Evolutionary conservation across 2,888 invertebrate species (phyloP).

Genomic region (Dichetophora obliterata): DNA sequence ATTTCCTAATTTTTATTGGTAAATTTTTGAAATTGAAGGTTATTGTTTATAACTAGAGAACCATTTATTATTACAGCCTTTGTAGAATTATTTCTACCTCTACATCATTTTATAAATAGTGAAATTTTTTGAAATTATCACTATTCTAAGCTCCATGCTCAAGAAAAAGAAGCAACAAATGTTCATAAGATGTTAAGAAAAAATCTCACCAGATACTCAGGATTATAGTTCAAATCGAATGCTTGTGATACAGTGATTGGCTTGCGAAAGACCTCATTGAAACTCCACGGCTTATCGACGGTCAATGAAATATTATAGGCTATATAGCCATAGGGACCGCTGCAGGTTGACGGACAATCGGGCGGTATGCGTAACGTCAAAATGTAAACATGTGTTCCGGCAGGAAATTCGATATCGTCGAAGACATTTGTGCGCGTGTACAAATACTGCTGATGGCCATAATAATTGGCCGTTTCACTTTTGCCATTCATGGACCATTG

Average conservation of each 20-base stretch:
- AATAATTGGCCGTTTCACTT: constrained; percentile 60
- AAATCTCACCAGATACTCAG: constrained; percentile 75
- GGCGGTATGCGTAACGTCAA: constrained; percentile 75
- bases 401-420: constrained; percentile 60
- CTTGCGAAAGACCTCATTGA: constrained; percentile 68
- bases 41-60: too few species aligned
- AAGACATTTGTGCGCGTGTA: constrained; percentile 62
- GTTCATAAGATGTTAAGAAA: not conserved
- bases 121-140: too few species aligned
- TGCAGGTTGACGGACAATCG: constrained; percentile 82
- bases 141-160: not conserved
- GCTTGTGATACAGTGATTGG: constrained; percentile 82
- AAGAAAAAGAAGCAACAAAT: not conserved
- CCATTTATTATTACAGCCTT: too few species aligned
- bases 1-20: too few species aligned
- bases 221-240: constrained; percentile 82
- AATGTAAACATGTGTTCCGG: constrained; percentile 76
- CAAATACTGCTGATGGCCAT: constrained; percentile 64
- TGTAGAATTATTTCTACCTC: too few species aligned
- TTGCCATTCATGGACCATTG: constrained; percentile 66
- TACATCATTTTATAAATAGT: too few species aligned
- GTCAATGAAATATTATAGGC: constrained; percentile 79
- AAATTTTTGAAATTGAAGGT: too few species aligned
- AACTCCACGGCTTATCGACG: constrained; percentile 86
- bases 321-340: constrained; percentile 80